These are phyloP conservation scores for Bibio marci DNA, from an alignment of 2,888 invertebrate genomes.

Conservation along the genomic window DNA sequence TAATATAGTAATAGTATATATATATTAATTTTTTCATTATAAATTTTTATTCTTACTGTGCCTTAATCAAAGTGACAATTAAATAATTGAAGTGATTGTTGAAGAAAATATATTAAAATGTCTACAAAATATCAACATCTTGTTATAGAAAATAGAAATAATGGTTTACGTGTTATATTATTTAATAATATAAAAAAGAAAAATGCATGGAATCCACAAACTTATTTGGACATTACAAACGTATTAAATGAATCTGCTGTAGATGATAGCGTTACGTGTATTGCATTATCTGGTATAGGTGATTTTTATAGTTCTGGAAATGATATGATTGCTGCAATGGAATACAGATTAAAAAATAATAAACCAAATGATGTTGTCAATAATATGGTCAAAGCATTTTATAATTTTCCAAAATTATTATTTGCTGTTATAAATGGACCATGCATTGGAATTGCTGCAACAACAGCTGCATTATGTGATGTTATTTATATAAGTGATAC, in stretches of 20 bases:
- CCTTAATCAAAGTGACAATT: no score
- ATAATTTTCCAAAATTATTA: conserved; percentile 75
- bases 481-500: conserved; percentile 72
- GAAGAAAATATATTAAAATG: no score
- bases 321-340: conserved; percentile 34
- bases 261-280: conserved; percentile 46
- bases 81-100: no score
- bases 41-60: no score
- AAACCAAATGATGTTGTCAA: conserved; percentile 21
- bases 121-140: no score
- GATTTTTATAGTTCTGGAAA: conserved; percentile 76
- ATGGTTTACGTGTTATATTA: conserved; percentile 38
- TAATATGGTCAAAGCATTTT: conserved; percentile 55
- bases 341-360: conserved; percentile 6
- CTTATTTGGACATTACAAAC: conserved; percentile 46
- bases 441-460: conserved; percentile 79
- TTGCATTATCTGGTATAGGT: conserved; percentile 65
- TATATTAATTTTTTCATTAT: no score
- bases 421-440: conserved; percentile 87
- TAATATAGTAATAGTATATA: no score
- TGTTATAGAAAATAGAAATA: conserved; percentile 23
- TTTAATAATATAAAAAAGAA: conserved; percentile 62
- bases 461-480: conserved; percentile 73
- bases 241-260: conserved; percentile 49
- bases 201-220: conserved; percentile 55